Evolutionary conservation across 2,113 vertebrate genomes (phyloP), one percentile per base, ranked within the genome.

Genomic region (Calonectris borealis): DNA sequence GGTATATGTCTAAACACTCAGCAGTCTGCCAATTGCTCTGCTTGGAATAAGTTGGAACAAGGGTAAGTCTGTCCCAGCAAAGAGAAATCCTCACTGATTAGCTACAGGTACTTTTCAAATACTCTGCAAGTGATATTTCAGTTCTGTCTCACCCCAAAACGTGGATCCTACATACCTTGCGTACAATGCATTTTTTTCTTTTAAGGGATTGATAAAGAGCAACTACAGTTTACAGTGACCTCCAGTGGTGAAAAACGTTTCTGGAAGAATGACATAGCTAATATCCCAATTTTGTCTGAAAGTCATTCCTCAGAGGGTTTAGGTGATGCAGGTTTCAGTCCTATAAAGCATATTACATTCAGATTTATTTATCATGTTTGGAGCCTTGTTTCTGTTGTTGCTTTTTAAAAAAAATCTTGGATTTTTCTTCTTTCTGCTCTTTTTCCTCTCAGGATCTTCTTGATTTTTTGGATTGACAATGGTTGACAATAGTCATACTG

Each of bases 211-310:
- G 78, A 38, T 44, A 31, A 84, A 80, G 60, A 94, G 46, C 76
- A 94, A n/a, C 36, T 58, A 16, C 68, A 93, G 95, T 79, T 96
- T 94, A 89, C 65, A 97, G 97, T 94, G 97, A 94, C 97, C 97
- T 96, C 97, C 80, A 96, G 97, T 95, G 97, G 96, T 93, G 70
- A 87, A 91, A 93, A 87, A 11, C 4, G 20, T 69, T 54, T 69
- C 27, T 90, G 48, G 29, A 76, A 77, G 81, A 86, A 83, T 36
- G 36, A 12, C 40, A 26, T 65, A 6, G 29, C 31, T 88, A n/a
- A 38, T 60, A 36, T 7, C 25, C 11, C 14, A 24, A 3, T 66
- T 66, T 73, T 83, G 27, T 71, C 17, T 10, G 58, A 68, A 95
- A 78, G 44, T 51, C 4, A 9, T 71, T 82, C 16, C 17, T 71